Conservation (phyloP, 2,888 invertebrate species). For the Epinotia bilunana region DNA sequence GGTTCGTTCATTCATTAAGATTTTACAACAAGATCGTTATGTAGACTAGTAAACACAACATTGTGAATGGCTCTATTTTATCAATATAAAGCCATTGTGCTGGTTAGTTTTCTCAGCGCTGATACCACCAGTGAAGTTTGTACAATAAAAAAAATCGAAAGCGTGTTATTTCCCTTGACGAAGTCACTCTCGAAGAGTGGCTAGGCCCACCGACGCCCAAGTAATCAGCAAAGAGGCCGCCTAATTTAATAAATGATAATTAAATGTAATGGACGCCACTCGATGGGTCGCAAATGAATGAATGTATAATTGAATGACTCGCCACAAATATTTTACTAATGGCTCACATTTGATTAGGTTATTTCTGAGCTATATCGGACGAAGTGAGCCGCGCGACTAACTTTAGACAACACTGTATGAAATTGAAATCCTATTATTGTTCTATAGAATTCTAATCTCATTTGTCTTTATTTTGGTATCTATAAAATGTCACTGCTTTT, state of each 20-base stretch:
- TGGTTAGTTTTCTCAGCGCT: background rate
- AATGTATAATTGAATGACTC: slow-evolving; percentile 75
- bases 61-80: slow-evolving; percentile 28
- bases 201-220: slow-evolving; percentile 21
- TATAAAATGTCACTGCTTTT: background rate
- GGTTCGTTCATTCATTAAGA: slow-evolving; percentile 70
- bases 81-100: slow-evolving; percentile 19
- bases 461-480: slow-evolving; percentile 2
- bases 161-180: slow-evolving; percentile 12
- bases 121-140: background rate
- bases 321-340: slow-evolving; percentile 80
- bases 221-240: slow-evolving; percentile 64
- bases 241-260: slow-evolving; percentile 70
- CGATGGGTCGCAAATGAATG: slow-evolving; percentile 73
- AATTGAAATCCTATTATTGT: slow-evolving; percentile 52
- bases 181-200: slow-evolving; percentile 37
- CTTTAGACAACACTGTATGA: slow-evolving; percentile 42
- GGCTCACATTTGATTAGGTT: slow-evolving; percentile 73
- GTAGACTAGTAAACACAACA: slow-evolving; percentile 57
- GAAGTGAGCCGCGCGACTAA: slow-evolving; percentile 22
- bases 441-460: slow-evolving; percentile 17
- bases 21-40: slow-evolving; percentile 65
- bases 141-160: background rate
- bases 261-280: slow-evolving; percentile 75
- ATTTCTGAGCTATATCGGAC: slow-evolving; percentile 52